phyloP scores from a whole-genome alignment of 2,888 invertebrate genomes.

The Acanthopleura granulata region DNA sequence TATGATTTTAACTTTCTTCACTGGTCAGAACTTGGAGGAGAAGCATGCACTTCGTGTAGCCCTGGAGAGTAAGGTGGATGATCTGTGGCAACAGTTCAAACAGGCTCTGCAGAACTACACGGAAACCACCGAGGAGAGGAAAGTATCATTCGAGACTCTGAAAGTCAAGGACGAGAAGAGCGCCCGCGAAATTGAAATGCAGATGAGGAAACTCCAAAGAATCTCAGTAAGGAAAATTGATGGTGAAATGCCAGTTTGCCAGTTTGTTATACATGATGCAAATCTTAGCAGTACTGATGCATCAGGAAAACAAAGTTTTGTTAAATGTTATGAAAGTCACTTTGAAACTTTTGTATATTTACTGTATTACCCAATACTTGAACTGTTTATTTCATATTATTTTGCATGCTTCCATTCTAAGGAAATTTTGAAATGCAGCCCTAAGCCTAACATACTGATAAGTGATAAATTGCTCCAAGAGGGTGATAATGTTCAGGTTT shows the following conservation, averaged over 20 bases:
- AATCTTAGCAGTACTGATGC: too few species aligned
- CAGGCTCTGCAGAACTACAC: constrained; percentile 66
- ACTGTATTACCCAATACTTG: too few species aligned
- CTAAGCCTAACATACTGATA: too few species aligned
- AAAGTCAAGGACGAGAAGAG: constrained; percentile 68
- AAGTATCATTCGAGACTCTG: constrained; percentile 65
- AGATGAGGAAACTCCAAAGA: constrained; percentile 68
- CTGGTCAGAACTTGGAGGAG: constrained; percentile 68
- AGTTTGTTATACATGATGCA: too few species aligned
- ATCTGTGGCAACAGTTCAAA: constrained; percentile 66
- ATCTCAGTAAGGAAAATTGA: constrained; percentile 56
- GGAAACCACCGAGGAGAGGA: constrained; percentile 67
- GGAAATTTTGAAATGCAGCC: too few species aligned
- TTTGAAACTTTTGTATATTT: too few species aligned
- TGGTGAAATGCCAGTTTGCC: too few species aligned
- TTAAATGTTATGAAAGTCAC: too few species aligned
- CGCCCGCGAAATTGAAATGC: constrained; percentile 68
- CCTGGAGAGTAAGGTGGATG: constrained; percentile 66
- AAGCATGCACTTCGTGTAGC: constrained; percentile 67
- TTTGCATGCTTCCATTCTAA: too few species aligned
- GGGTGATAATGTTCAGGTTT: background rate
- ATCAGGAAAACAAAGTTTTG: too few species aligned
- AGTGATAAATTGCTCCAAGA: too few species aligned
- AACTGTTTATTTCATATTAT: too few species aligned
- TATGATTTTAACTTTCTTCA: background rate